Percentiles rank a stretch among this genome's conserved stretches.
These are phyloP conservation scores for Monochamus saltuarius DNA, from an alignment of 1,140 invertebrate species.

Conservation along the genomic window DNA sequence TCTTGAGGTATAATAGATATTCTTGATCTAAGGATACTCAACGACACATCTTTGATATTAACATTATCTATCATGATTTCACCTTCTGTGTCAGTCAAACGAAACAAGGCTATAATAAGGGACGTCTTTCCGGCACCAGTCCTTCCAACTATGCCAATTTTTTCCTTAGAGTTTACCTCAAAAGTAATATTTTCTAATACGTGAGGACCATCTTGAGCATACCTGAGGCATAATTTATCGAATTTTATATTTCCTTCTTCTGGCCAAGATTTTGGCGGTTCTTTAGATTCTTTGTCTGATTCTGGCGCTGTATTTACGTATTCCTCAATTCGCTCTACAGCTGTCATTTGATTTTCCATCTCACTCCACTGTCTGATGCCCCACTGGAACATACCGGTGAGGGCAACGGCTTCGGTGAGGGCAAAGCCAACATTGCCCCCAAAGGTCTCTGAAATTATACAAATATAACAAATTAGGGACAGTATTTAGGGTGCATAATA, in stretches of 20 bases:
- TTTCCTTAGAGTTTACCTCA: constrained; percentile 62
- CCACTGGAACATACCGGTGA: constrained; percentile 71
- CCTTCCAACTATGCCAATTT: constrained; percentile 52
- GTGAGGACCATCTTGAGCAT: constrained; percentile 61
- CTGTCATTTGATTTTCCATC: constrained; percentile 68
- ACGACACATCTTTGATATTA: constrained; percentile 62
- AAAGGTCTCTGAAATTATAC: constrained; percentile 48
- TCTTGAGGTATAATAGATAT: constrained; percentile 85
- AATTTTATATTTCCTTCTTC: constrained; percentile 32
- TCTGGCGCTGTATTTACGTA: constrained; percentile 41
- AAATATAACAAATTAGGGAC: too few relatives aligned
- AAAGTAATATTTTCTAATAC: constrained; percentile 67
- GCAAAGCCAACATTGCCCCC: constrained; percentile 59
- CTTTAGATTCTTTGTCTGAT: constrained; percentile 38
- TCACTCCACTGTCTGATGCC: constrained; percentile 72
- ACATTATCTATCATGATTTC: constrained; percentile 73
- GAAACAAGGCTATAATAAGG: constrained; percentile 70
- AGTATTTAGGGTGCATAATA: neutral
- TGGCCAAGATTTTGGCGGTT: constrained; percentile 53
- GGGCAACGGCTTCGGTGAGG: constrained; percentile 57
- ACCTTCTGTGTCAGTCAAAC: constrained; percentile 67
- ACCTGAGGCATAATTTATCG: constrained; percentile 61
- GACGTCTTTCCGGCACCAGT: constrained; percentile 74
- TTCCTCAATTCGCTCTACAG: constrained; percentile 61
- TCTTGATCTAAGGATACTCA: constrained; percentile 68